A percentile compares a stretch with the other conserved stretches of the same genome.
These are phyloP conservation scores for Lucilia sericata DNA, from an alignment of 1,140 invertebrate species.

Conservation along the genomic window DNA sequence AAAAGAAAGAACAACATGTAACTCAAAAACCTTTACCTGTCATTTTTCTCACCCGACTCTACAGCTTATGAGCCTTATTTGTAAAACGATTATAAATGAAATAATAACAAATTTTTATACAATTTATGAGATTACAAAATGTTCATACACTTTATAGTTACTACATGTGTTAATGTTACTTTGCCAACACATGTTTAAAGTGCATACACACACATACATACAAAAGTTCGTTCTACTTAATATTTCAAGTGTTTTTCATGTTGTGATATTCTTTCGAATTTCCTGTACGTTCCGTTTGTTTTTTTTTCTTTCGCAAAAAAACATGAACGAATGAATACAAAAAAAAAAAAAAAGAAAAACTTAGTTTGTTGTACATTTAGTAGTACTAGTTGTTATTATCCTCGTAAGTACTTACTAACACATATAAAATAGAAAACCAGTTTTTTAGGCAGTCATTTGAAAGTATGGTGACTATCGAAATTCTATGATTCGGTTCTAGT, in stretches of 20 bases:
- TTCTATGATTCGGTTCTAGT: no score
- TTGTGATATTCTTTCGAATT: neutral
- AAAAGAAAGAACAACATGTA: no score
- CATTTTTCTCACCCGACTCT: no score
- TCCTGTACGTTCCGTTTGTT: neutral
- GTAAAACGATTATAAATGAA: conserved; percentile 9
- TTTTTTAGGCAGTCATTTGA: neutral
- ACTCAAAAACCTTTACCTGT: no score
- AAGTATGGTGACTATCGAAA: neutral
- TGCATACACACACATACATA: neutral
- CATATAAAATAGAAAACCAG: neutral
- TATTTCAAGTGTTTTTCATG: conserved; percentile 12
- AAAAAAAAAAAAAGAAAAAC: neutral
- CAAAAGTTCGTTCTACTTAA: neutral
- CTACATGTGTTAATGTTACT: conserved; percentile 7
- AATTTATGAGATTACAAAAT: conserved; percentile 16
- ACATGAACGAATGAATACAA: no score
- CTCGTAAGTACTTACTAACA: conserved; percentile 16
- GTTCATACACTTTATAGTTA: neutral
- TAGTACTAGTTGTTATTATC: conserved; percentile 2
- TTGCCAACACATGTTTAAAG: neutral
- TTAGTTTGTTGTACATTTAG: neutral
- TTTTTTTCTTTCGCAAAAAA: no score
- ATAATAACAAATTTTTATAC: conserved; percentile 16
- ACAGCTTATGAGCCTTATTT: neutral